These are phyloP conservation scores for Drosophila lutescens DNA, from an alignment of 2,888 invertebrate genomes.

Conservation along the genomic window DNA sequence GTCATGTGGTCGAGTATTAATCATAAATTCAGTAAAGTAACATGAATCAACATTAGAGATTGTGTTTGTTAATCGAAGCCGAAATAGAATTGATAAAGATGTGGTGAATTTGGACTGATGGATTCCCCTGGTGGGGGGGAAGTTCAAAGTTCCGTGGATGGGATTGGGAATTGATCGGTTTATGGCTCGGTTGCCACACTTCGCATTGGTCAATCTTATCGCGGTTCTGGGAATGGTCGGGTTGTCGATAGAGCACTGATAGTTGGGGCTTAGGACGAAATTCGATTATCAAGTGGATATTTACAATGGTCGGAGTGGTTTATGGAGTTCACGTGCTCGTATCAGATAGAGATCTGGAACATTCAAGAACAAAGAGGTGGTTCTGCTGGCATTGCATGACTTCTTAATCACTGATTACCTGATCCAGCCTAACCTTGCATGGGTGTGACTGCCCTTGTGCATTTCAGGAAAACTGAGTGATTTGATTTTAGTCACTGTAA, in stretches of 20 bases:
- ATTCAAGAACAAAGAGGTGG: conserved; percentile 1
- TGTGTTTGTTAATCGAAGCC: neutral
- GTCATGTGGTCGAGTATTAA: conserved; percentile 16
- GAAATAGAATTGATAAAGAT: conserved; percentile 1
- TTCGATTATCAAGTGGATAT: conserved; percentile 32
- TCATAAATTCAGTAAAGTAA: conserved; percentile 10
- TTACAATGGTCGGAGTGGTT: conserved; percentile 13
- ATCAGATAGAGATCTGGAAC: neutral
- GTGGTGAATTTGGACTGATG: neutral
- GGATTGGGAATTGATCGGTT: conserved; percentile 40
- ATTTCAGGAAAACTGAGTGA: too few relatives aligned
- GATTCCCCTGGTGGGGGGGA: neutral
- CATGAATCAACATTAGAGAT: conserved; percentile 9
- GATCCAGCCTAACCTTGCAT: neutral
- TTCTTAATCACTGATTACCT: neutral
- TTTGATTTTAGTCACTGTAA: too few relatives aligned
- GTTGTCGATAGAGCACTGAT: conserved; percentile 22
- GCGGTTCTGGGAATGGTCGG: conserved; percentile 15
- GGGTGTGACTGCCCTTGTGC: too few relatives aligned
- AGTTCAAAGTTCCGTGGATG: conserved; percentile 7
- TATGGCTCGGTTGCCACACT: conserved; percentile 27
- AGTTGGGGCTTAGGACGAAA: conserved; percentile 7
- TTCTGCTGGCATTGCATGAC: neutral
- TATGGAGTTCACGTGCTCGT: conserved; percentile 27
- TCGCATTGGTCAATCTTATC: conserved; percentile 57